Evolutionary conservation across 23 tunicate species (phyloP), one percentile per base, ranked within the genome.

Genomic region (Botrylloides violaceus): DNA sequence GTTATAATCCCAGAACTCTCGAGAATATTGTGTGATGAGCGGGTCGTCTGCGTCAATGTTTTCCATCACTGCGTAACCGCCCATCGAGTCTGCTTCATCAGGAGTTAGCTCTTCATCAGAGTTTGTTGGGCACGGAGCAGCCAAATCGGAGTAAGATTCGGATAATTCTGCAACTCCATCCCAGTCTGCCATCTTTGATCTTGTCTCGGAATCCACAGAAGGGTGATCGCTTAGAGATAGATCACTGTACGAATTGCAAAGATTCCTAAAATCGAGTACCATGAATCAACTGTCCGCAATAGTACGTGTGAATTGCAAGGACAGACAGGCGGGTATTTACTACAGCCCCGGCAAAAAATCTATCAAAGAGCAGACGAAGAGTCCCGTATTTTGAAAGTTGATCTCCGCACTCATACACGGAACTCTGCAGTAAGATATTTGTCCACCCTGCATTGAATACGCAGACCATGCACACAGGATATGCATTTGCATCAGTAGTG

Each of bases 71-170:
- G 32, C 70, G 9, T 3, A 63, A 9, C 36, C 33, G 3, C 36
- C 36, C 3, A 63, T 63, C 7, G 70, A 63, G 35, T 63, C 70
- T 4, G 1, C 87, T 48, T 88, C 96, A 34, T 88, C 96, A 22
- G 96, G 96, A 25, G 96, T 88, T 27, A 88, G 77, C 39, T 88
- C 96, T 19, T 80, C 87, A 55, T 88, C 96, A 36, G 96, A 88
- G 73, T 88, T 81, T 3, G 50, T 76, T 29, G 88, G 88, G 65
- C 87, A 88, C 30, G 82, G 76, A 22, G 80, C 84, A 4, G 33
- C 35, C 28, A 20, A 66, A 2, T 65, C 68, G 15, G 23, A 66
- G 3, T 65, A 57, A 28, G 70, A 63, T 23, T 9, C 70, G 33
- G 70, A 63, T 5, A 23, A 26, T 6, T 23, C 28, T 12, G 7